These are phyloP conservation scores for Sitophilus oryzae DNA, from an alignment of 1,140 invertebrate genomes.

Conservation along the genomic window DNA sequence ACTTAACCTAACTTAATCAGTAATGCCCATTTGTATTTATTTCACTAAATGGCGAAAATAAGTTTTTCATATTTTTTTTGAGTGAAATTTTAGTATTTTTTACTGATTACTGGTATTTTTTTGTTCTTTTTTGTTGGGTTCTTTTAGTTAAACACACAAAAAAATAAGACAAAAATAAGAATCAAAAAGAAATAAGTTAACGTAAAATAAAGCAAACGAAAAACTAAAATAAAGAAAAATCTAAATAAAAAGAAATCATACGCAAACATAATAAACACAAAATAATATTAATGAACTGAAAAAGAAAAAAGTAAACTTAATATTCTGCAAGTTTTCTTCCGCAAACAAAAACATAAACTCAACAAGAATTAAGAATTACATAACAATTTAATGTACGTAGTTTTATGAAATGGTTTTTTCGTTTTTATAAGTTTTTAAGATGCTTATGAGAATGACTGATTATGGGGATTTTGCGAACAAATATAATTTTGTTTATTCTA, in stretches of 20 bases:
- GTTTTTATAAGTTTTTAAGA: too few species aligned
- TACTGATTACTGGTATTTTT: too few species aligned
- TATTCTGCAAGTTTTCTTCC: conserved; percentile 22
- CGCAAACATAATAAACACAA: neutral
- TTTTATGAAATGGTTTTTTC: neutral
- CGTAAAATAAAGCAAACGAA: conserved; percentile 13
- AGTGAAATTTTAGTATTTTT: conserved; percentile 9
- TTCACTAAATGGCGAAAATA: neutral
- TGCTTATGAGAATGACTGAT: too few species aligned
- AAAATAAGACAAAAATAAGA: conserved; percentile 11
- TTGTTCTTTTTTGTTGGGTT: neutral
- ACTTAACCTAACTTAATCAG: too few species aligned
- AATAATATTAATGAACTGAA: conserved; percentile 11
- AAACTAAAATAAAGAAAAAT: conserved; percentile 10
- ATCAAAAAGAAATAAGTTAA: conserved; percentile 12
- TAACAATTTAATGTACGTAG: neutral
- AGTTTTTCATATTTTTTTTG: neutral
- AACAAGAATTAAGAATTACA: conserved; percentile 7
- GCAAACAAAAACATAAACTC: conserved; percentile 24
- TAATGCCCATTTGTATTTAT: too few species aligned
- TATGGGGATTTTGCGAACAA: too few species aligned
- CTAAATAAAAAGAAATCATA: conserved; percentile 10
- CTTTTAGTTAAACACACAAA: neutral
- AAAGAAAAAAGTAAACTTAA: conserved; percentile 4
- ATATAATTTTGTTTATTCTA: too few species aligned